Conservation (phyloP, 1,140 invertebrate species). For the Orchestia grillus region DNA sequence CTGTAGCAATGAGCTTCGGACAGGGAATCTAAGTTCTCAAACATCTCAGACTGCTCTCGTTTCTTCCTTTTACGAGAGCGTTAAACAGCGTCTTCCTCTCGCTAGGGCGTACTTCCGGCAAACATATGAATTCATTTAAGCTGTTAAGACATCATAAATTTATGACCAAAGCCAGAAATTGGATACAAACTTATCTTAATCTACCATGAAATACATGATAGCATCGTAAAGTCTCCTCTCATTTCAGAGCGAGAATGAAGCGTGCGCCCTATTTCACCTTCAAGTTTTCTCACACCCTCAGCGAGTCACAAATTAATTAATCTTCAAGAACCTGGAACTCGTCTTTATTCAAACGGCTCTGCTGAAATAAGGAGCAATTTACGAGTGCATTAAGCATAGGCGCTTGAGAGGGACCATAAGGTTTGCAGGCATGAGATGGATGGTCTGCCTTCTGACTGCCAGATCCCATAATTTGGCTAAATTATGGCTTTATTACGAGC, state of each 20-base stretch:
- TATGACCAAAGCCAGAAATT: neutral
- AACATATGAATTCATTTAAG: neutral
- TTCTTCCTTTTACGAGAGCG: neutral
- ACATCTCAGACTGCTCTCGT: neutral
- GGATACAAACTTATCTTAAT: neutral
- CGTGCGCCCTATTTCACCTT: neutral
- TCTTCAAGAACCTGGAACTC: neutral
- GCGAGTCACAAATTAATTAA: neutral
- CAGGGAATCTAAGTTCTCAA: neutral
- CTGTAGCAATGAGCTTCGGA: neutral
- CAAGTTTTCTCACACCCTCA: neutral
- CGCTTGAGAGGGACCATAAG: neutral
- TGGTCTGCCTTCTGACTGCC: slow-evolving; percentile 27
- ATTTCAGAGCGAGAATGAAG: neutral
- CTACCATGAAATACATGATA: neutral
- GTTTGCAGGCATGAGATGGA: slow-evolving; percentile 45
- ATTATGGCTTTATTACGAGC: slow-evolving; percentile 48
- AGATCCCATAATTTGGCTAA: slow-evolving; percentile 50
- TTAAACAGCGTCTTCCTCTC: neutral
- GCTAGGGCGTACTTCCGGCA: neutral
- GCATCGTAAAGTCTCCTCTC: neutral
- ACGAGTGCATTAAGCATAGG: neutral
- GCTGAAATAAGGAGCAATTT: slow-evolving; percentile 19
- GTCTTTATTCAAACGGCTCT: neutral
- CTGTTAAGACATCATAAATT: neutral